phyloP scores from a whole-genome alignment of 1,140 invertebrate genomes.

The Drosophila trapezifrons region DNA sequence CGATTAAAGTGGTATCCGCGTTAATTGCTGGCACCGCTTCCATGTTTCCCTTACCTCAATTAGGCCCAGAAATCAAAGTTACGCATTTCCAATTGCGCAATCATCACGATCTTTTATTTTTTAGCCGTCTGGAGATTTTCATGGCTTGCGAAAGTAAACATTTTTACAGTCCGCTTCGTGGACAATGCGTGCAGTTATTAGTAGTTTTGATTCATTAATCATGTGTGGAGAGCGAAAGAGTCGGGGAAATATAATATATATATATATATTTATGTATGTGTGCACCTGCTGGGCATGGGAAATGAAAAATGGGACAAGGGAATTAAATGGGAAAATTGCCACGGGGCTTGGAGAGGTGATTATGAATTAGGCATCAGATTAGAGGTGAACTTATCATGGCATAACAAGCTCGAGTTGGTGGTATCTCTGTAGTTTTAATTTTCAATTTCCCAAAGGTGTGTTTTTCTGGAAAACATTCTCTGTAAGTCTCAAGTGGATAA shows the following conservation, averaged over 20 bases:
- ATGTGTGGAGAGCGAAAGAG: conserved; percentile 37
- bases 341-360: conserved; percentile 8
- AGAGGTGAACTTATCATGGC: conserved; percentile 11
- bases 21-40: conserved; percentile 55
- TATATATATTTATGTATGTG: conserved; percentile 2
- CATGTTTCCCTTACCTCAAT: conserved; percentile 51
- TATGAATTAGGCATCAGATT: conserved; percentile 21
- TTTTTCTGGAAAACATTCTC: not conserved
- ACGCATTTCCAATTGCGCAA: conserved; percentile 75
- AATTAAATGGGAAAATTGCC: conserved; percentile 18
- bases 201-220: conserved; percentile 67
- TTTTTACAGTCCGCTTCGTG: conserved; percentile 59
- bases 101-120: conserved; percentile 37
- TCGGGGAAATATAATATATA: conserved; percentile 13
- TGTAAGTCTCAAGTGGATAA: not conserved
- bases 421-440: not conserved
- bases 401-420: conserved; percentile 10
- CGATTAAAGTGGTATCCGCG: conserved; percentile 36
- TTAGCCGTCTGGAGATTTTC: conserved; percentile 55
- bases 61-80: conserved; percentile 64
- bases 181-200: conserved; percentile 60
- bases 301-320: conserved; percentile 38
- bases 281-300: conserved; percentile 56
- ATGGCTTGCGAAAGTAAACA: conserved; percentile 75
- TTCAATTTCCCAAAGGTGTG: not conserved